phyloP scores from a whole-genome alignment of 2,888 invertebrate species.

The Melanophora roralis region DNA sequence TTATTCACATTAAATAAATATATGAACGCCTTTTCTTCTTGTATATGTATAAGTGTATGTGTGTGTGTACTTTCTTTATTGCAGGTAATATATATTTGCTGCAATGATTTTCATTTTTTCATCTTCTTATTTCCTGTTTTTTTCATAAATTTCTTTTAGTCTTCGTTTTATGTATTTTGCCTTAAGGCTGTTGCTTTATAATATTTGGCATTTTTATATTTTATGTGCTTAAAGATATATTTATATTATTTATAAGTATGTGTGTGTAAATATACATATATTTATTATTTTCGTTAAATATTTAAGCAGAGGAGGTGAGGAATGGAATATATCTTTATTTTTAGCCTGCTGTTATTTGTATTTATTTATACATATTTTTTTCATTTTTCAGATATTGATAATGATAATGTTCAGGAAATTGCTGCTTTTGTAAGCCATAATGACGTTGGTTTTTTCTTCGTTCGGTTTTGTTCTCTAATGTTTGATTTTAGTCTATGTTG shows the following conservation, averaged over 20 bases:
- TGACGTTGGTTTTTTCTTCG: constrained; percentile 48
- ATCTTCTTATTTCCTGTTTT: background rate
- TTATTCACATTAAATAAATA: background rate
- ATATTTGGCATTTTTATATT: constrained; percentile 10
- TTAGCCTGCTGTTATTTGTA: background rate
- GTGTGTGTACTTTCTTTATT: constrained; percentile 24
- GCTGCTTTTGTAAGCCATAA: constrained; percentile 48
- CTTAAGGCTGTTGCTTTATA: constrained; percentile 29
- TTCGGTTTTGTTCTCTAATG: constrained; percentile 18
- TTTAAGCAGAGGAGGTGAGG: background rate
- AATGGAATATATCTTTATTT: background rate
- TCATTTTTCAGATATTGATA: constrained; percentile 30
- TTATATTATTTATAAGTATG: too few species aligned
- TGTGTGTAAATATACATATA: too few species aligned
- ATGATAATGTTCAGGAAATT: constrained; percentile 59
- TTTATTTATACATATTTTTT: background rate
- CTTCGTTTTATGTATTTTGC: background rate
- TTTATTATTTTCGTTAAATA: background rate
- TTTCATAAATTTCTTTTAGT: background rate
- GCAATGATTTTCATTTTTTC: constrained; percentile 35
- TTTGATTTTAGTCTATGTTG: background rate
- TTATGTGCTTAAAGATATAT: background rate
- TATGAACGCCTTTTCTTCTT: background rate
- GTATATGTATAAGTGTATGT: background rate
- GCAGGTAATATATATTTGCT: constrained; percentile 35